Conservation (phyloP, 2,113 vertebrate species). For the Grantiella picta region DNA sequence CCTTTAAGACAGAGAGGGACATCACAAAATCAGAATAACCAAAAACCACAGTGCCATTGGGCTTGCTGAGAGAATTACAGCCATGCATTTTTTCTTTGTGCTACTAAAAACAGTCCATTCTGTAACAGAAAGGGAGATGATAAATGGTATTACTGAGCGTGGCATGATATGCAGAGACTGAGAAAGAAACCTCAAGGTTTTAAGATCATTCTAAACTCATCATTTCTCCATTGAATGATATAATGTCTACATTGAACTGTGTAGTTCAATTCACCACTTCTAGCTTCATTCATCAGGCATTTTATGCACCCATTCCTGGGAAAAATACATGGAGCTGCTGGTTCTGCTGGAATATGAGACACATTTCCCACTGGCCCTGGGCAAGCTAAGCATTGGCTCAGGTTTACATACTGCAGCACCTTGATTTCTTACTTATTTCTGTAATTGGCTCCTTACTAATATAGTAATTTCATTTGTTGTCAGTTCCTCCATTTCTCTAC, state of each 20-base stretch:
- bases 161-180: neutral
- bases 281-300: neutral
- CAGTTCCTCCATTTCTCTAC: neutral
- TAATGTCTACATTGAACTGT: neutral
- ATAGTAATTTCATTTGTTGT: neutral
- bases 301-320: neutral
- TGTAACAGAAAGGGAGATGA: neutral
- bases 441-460: neutral
- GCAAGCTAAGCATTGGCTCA: neutral
- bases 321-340: neutral
- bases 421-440: neutral
- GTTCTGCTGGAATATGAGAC: neutral
- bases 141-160: neutral
- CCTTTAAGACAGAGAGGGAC: neutral
- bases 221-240: neutral
- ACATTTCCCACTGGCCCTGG: neutral
- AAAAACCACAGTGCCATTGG: neutral
- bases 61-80: neutral
- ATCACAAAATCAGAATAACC: neutral
- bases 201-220: neutral
- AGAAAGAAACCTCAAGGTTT: neutral
- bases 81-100: neutral
- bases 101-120: neutral
- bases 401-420: neutral
- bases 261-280: neutral